Base-by-base conservation (phyloP, 2,797 vertebrate species). In the Vipera latastei region DNA sequence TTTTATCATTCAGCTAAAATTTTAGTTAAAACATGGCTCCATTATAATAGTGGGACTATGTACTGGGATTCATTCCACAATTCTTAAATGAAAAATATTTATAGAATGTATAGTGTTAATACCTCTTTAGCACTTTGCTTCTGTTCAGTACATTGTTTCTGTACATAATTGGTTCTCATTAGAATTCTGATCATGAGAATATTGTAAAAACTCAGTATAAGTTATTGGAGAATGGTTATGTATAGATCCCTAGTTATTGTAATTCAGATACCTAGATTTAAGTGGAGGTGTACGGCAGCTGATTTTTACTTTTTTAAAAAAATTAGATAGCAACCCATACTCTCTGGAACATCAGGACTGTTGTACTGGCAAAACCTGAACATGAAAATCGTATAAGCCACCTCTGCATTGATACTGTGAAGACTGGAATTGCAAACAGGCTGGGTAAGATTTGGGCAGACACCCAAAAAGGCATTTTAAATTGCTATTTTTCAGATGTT, bases 301-400 rank as follows among this genome's bases (percentile, higher is more conserved):
- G 2, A 87, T 90, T 91, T 85, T 61, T 63, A 90, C 88, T 38
- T 89, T 9, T 88, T 91, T 73, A 93, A 92, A 95, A 38, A 78
- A 0, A 88, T 65, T 97, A 99, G 99, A 97, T 99, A 48, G 99
- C 98, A 20, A 98, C 98, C 96, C 98, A 99, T 92, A 99, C 99
- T 0, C 98, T 99, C 94, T 99, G 99, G 99, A 99, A 98, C 96
- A 99, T 99, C 95, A 98, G 99, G 69, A 99, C 99, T 0, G 96
- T 99, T 65, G 98, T 99, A 44, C 97, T 99, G 88, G 99, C 98
- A 95, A 99, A 99, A 94, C 99, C 99, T 0, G 99, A 99, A 95
- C 99, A 99, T 0, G 99, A 99, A 96, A 99, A 99, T 97, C 98
- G 99, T 91, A 99, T 99, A 97, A 99, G 99, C 32, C 99, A 99